These are phyloP conservation scores for Calliopsis andreniformis DNA, from an alignment of 1,140 invertebrate genomes.

Conservation along the genomic window DNA sequence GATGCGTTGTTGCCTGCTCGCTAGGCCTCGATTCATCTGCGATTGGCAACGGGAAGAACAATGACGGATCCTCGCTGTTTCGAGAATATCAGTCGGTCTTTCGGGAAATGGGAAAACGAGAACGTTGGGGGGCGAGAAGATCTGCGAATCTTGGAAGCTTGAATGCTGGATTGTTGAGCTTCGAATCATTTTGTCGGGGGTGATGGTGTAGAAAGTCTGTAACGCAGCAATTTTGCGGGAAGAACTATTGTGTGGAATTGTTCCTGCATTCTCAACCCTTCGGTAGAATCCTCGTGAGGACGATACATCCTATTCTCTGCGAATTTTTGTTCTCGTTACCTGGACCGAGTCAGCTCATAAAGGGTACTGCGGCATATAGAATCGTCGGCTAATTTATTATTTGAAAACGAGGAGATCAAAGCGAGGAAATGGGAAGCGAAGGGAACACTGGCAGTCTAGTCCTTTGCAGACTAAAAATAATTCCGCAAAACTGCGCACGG, in stretches of 20 bases:
- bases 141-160: neutral
- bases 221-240: too few relatives aligned
- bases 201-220: too few relatives aligned
- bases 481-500: neutral
- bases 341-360: too few relatives aligned
- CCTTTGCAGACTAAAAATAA: neutral
- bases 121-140: neutral
- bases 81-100: neutral
- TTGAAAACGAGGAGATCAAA: neutral
- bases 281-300: too few relatives aligned
- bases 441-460: neutral
- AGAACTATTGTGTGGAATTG: too few relatives aligned
- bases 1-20: neutral
- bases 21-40: conserved; percentile 10
- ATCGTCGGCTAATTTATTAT: neutral
- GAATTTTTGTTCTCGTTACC: too few relatives aligned
- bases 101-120: neutral
- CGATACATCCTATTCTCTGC: too few relatives aligned
- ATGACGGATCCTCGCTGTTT: neutral
- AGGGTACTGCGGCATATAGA: neutral
- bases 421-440: neutral
- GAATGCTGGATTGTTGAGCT: too few relatives aligned
- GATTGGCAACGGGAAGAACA: conserved; percentile 3
- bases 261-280: too few relatives aligned
- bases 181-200: too few relatives aligned